phyloP scores from a whole-genome alignment of 2,113 vertebrate genomes.

The Gambusia holbrooki region DNA sequence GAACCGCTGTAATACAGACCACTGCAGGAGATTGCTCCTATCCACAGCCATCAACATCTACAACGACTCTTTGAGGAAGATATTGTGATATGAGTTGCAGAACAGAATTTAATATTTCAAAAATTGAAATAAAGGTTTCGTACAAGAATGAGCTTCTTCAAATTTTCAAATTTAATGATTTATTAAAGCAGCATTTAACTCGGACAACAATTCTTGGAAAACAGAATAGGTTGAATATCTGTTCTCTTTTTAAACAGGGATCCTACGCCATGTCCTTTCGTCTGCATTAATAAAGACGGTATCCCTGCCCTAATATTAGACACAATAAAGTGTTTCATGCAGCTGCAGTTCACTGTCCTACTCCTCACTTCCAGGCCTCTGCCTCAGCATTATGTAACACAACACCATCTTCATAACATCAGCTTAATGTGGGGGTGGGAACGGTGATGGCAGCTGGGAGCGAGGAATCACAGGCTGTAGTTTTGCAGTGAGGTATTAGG shows the following conservation, averaged over 20 bases:
- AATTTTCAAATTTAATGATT: not conserved
- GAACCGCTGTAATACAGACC: no score
- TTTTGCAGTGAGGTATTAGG: constrained; percentile 10
- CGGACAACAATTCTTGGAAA: not conserved
- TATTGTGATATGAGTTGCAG: no score
- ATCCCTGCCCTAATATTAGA: not conserved
- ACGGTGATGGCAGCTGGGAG: constrained; percentile 14
- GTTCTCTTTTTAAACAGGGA: not conserved
- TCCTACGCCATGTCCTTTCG: not conserved
- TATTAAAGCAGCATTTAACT: not conserved
- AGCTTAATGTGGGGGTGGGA: constrained; percentile 40
- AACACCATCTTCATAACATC: constrained; percentile 40
- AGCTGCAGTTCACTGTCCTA: constrained; percentile 9
- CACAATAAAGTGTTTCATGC: constrained; percentile 8
- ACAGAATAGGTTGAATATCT: not conserved
- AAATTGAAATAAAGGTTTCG: no score
- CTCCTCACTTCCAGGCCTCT: constrained; percentile 28
- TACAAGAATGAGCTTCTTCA: not conserved
- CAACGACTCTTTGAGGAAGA: no score
- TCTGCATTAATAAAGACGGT: not conserved
- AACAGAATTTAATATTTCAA: no score
- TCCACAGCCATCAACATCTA: no score
- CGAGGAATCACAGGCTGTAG: constrained; percentile 8
- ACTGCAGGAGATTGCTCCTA: no score
- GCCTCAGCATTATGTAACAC: constrained; percentile 48